Base-by-base conservation (phyloP, 2,113 vertebrate species). In the human (Homo sapiens) region DNA sequence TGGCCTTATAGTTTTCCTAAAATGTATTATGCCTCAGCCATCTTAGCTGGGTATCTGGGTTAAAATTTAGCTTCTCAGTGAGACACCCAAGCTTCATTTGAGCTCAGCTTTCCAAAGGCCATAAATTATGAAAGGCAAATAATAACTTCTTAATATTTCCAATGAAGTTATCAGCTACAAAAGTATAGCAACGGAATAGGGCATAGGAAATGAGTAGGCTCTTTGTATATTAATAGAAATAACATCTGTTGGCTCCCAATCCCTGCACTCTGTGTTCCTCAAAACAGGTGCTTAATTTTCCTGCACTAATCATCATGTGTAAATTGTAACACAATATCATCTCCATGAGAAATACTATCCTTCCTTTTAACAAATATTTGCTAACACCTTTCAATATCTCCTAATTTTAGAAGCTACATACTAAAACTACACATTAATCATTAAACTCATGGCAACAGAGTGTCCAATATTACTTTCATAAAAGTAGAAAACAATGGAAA, bases 301-400 rank as follows among this genome's bases (percentile, higher is more conserved):
- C 57, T 76, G 45, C 18, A 57, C 22, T 90, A 81, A 81, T 68
- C 50, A 52, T 52, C 8, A 7, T 75, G 45, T 90, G 73, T 97
- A 90, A 90, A 95, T 35, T 97, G 79, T 70, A 96, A 94, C 50
- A 75, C 73, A 90, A 95, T 96, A 94, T 80, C 48, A 70, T 57
- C 92, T 89, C 86, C 57, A 57, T 48, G 80, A 13, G 12, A 89
- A 96, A 86, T 43, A 57, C 11, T n/a, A 73, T 55, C 20, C 23
- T 80, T 93, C 35, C 61, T 83, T 68, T 95, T 83, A 88, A 92
- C 84, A 98, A 96, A 95, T 88, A 90, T 96, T 97, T 97, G 80
- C 76, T 93, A 45, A 84, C 61, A 81, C 43, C 32, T 92, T 97
- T 96, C n/a, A 92, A 40, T 59, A 52, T 82, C 25, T 86, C 18